These are phyloP conservation scores for Aleiodes sp. DNA, from an alignment of 1,140 invertebrate species.

Conservation along the genomic window DNA sequence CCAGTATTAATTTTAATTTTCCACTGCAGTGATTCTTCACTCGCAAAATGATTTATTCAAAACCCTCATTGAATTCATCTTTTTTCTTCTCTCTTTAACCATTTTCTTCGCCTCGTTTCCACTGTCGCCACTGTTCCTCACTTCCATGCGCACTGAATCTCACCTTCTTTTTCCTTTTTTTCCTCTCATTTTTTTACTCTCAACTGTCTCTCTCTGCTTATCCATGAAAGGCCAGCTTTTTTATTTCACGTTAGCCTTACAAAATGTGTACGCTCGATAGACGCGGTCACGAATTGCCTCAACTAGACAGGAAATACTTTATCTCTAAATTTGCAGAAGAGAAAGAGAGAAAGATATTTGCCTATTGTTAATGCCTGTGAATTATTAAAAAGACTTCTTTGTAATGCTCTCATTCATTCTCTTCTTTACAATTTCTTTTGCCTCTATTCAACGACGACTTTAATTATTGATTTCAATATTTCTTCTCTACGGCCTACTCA, in stretches of 20 bases:
- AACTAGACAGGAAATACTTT: neutral
- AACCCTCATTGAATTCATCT: no score
- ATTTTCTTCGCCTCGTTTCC: constrained; percentile 20
- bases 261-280: constrained; percentile 20
- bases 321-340: neutral
- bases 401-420: no score
- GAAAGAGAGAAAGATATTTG: neutral
- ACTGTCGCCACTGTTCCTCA: constrained; percentile 23
- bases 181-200: constrained; percentile 8
- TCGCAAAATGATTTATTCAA: no score
- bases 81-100: no score
- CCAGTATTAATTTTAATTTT: no score
- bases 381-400: no score
- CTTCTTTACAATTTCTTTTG: no score
- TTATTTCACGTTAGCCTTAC: neutral
- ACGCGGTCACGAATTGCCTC: neutral
- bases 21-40: no score
- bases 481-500: no score
- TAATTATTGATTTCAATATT: no score
- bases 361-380: no score
- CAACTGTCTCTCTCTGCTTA: neutral
- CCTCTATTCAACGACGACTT: no score
- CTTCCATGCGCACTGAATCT: constrained; percentile 31
- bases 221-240: neutral
- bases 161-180: constrained; percentile 17